phyloP scores from a whole-genome alignment of 2,113 vertebrate species.

The Sialia sialis region DNA sequence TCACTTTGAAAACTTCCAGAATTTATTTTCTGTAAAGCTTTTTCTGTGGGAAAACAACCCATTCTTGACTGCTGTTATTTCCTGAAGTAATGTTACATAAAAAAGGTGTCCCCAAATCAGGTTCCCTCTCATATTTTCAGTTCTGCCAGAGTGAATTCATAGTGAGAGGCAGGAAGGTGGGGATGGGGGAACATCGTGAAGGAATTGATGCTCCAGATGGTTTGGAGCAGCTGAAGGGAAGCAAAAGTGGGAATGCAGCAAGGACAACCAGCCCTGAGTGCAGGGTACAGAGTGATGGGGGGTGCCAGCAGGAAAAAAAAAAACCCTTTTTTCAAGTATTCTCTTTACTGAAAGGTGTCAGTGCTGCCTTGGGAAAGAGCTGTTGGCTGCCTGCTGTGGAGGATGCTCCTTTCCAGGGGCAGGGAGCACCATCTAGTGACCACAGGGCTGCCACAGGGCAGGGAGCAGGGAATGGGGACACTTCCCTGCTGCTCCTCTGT shows the following conservation, averaged over 20 bases:
- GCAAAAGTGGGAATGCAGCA: background rate
- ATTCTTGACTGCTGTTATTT: background rate
- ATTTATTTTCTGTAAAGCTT: background rate
- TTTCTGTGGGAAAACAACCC: background rate
- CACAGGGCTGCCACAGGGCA: background rate
- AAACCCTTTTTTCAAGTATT: background rate
- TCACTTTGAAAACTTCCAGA: background rate
- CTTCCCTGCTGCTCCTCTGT: background rate
- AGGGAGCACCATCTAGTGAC: slow-evolving; percentile 73
- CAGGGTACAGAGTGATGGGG: background rate
- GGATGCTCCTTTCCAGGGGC: slow-evolving; percentile 30
- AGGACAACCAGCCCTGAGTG: background rate
- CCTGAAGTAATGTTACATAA: background rate
- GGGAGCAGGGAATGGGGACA: background rate
- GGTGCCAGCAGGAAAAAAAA: background rate
- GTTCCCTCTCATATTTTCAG: background rate
- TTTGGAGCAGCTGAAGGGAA: background rate
- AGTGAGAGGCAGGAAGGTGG: background rate
- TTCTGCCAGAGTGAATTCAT: background rate
- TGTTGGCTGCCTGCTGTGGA: background rate
- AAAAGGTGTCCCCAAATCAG: background rate
- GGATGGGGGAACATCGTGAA: background rate
- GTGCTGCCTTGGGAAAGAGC: background rate
- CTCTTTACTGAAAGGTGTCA: background rate
- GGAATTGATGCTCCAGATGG: rapidly evolving